Percentiles rank a stretch among this genome's conserved stretches.
phyloP scores from a whole-genome alignment of 2,113 vertebrate species.

The Myanophis thanlyinensis region DNA sequence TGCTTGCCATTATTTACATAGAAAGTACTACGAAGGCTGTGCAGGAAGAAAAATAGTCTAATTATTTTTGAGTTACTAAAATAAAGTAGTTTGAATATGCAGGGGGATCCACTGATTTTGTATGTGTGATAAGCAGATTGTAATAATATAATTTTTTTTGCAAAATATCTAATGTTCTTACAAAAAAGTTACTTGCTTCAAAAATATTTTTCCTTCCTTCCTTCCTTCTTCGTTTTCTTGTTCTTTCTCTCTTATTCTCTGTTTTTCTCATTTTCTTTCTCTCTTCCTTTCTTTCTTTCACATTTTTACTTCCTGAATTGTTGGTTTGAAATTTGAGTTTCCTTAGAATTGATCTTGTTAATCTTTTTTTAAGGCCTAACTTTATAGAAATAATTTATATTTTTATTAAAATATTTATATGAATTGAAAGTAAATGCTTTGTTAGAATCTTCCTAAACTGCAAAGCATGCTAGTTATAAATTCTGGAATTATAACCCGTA shows the following conservation, averaged over 20 bases:
- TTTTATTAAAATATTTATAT: constrained; percentile 45
- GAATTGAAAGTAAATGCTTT: constrained; percentile 1
- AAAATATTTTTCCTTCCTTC: not conserved
- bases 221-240: not conserved
- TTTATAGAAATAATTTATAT: not conserved
- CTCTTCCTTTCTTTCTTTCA: not conserved
- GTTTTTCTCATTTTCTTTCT: not conserved
- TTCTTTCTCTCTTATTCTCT: not conserved
- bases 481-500: not conserved
- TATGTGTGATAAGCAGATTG: not conserved
- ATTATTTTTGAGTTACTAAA: not conserved
- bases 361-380: not conserved
- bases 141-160: not conserved
- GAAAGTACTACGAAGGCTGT: not conserved
- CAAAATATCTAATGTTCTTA: not conserved
- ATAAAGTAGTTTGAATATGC: not conserved
- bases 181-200: not conserved
- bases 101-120: not conserved
- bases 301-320: not conserved
- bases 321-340: constrained; percentile 24
- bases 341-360: not conserved
- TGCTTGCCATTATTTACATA: not conserved
- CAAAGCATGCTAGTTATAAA: not conserved
- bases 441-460: not conserved
- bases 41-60: not conserved